Conservation (phyloP, 1,140 invertebrate species). For the Zaprionus lachaisei region DNA sequence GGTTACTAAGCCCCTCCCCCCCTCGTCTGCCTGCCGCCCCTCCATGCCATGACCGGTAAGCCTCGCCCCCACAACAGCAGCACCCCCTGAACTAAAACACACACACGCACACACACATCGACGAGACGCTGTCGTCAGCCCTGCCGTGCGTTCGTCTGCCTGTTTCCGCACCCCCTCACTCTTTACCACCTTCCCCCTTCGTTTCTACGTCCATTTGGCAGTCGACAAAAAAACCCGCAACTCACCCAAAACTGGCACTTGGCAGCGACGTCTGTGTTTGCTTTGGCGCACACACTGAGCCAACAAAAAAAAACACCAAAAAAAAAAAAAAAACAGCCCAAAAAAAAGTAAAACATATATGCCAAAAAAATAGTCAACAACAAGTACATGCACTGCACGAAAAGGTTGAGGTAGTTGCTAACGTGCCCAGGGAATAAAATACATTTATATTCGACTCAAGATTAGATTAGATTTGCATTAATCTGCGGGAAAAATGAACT, state of each 20-base stretch:
- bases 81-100: slow-evolving; percentile 31
- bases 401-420: slow-evolving; percentile 6
- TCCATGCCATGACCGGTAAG: not conserved
- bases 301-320: slow-evolving; percentile 40
- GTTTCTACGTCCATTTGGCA: slow-evolving; percentile 11
- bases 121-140: slow-evolving; percentile 34
- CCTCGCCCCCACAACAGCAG: not conserved
- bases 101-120: not conserved
- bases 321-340: slow-evolving; percentile 42
- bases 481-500: too few species aligned
- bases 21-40: not conserved
- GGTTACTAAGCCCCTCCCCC: slow-evolving; percentile 59
- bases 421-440: not conserved
- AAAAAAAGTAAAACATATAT: slow-evolving; percentile 47
- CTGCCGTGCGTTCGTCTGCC: not conserved
- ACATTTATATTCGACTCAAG: not conserved
- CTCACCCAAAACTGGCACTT: slow-evolving; percentile 76
- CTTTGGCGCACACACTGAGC: slow-evolving; percentile 58
- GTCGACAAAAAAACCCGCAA: slow-evolving; percentile 41
- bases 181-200: not conserved
- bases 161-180: not conserved
- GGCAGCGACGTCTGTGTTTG: slow-evolving; percentile 72
- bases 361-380: slow-evolving; percentile 46
- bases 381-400: slow-evolving; percentile 38
- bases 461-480: not conserved